phyloP scores from a whole-genome alignment of 2,797 vertebrate genomes.

The Squalus acanthias region DNA sequence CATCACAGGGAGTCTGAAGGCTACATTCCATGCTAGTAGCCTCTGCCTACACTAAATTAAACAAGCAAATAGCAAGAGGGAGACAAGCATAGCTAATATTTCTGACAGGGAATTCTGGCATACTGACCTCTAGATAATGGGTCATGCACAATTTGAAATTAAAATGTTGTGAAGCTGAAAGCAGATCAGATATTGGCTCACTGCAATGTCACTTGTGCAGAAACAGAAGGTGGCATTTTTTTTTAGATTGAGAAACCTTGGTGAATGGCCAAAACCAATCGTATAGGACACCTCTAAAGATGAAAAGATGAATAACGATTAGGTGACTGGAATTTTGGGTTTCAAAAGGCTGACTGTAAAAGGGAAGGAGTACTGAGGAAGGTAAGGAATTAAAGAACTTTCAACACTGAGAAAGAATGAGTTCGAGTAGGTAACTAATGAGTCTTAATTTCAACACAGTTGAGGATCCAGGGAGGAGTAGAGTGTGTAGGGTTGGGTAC shows the following conservation, averaged over 20 bases:
- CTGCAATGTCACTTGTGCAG: background rate
- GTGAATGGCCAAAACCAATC: background rate
- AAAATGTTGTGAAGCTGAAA: background rate
- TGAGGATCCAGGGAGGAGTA: background rate
- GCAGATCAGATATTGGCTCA: background rate
- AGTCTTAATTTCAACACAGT: background rate
- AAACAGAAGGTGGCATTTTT: background rate
- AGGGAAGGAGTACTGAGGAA: background rate
- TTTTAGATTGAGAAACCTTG: background rate
- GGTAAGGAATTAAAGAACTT: too few species aligned
- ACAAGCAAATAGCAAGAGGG: background rate
- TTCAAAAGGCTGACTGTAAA: background rate
- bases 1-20: background rate
- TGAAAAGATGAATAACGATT: background rate
- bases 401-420: background rate
- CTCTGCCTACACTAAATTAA: background rate
- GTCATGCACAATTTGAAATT: constrained; percentile 18
- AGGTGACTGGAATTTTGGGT: background rate
- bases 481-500: background rate
- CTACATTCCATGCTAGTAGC: background rate
- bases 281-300: background rate
- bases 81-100: constrained; percentile 18
- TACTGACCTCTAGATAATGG: background rate
- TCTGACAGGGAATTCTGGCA: background rate
- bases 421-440: background rate